Conservation (phyloP, 2,888 invertebrate species). For the Drosophila ezoana region DNA sequence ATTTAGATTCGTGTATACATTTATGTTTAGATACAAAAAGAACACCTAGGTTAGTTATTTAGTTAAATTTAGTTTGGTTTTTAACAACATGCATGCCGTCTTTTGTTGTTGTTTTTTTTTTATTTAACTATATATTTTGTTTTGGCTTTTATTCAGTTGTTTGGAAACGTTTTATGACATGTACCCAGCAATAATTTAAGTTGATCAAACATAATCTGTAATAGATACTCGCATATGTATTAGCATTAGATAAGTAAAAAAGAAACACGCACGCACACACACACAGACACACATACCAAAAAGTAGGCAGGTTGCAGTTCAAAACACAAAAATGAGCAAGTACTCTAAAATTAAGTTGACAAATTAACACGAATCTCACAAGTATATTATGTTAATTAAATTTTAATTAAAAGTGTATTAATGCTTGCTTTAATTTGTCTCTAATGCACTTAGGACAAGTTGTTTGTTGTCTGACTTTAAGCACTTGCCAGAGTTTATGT, state of each 20-base stretch:
- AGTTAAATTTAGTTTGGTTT: conserved; percentile 29
- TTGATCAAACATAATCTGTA: conserved; percentile 49
- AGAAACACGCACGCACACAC: conserved; percentile 29
- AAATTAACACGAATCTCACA: conserved; percentile 42
- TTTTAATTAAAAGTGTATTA: conserved; percentile 61
- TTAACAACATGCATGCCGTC: conserved; percentile 49
- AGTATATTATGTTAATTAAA: conserved; percentile 32
- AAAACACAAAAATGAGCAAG: conserved; percentile 28
- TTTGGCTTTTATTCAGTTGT: conserved; percentile 45
- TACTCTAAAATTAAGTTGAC: conserved; percentile 28
- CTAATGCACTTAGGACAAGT: conserved; percentile 40
- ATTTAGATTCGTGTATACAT: conserved; percentile 23
- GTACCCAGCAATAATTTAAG: conserved; percentile 49
- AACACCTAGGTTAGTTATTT: conserved; percentile 40
- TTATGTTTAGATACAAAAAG: conserved; percentile 38
- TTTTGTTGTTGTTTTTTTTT: conserved; percentile 21
- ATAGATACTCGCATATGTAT: conserved; percentile 30
- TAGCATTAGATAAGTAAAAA: conserved; percentile 42
- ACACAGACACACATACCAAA: conserved; percentile 15
- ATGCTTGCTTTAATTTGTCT: conserved; percentile 36
- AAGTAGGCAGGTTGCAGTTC: conserved; percentile 41
- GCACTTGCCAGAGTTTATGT: neutral
- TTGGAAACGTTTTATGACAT: conserved; percentile 58
- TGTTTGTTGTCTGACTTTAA: conserved; percentile 17
- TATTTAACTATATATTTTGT: conserved; percentile 12